phyloP scores from a whole-genome alignment of 2,797 vertebrate species.

The Pteronotus mesoamericanus region DNA sequence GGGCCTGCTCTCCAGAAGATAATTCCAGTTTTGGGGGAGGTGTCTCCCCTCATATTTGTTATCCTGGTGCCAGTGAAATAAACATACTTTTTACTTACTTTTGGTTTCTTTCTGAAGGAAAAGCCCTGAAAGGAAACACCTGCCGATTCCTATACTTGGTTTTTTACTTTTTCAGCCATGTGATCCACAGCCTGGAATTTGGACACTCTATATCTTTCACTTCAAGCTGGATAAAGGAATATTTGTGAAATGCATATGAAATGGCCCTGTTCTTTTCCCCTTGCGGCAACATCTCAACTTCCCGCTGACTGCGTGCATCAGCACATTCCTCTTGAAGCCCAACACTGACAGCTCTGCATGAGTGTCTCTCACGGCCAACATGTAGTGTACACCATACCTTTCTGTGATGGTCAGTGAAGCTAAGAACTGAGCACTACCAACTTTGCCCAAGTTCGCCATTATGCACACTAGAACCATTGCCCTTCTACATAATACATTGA shows the following conservation, averaged over 20 bases:
- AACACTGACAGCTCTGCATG: neutral
- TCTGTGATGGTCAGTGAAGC: neutral
- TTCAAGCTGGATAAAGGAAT: slow-evolving; percentile 13
- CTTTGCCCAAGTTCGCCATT: neutral
- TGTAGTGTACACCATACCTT: neutral
- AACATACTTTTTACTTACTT: slow-evolving; percentile 56
- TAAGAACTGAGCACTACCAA: neutral
- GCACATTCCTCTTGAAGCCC: neutral
- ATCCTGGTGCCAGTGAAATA: slow-evolving; percentile 13
- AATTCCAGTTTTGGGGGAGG: neutral
- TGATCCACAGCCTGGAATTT: neutral
- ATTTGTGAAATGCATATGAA: slow-evolving; percentile 11
- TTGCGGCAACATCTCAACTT: neutral
- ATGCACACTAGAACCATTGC: neutral
- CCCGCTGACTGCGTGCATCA: neutral
- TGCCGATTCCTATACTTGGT: neutral
- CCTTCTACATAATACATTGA: neutral
- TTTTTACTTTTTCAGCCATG: slow-evolving; percentile 17
- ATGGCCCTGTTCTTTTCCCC: neutral
- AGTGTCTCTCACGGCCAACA: fast-evolving
- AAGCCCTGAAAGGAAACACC: slow-evolving; percentile 60
- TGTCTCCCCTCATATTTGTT: neutral
- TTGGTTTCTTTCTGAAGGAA: slow-evolving; percentile 44
- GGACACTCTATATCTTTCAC: neutral
- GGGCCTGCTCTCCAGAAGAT: neutral